phyloP scores from a whole-genome alignment of 1,140 invertebrate species.

The Nymphalis io region DNA sequence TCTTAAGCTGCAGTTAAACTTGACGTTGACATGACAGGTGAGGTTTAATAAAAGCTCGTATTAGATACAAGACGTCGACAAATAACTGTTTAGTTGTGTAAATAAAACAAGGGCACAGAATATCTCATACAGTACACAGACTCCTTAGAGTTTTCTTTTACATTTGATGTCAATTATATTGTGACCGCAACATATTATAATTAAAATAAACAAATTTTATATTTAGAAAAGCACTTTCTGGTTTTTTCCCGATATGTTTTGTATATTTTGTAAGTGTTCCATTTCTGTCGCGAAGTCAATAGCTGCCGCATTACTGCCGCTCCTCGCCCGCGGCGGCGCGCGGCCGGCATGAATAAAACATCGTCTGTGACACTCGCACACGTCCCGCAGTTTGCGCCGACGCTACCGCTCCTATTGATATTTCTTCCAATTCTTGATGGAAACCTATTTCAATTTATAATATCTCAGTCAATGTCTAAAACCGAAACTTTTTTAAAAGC shows the following conservation, averaged over 20 bases:
- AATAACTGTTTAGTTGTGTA: no score
- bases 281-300: neutral
- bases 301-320: neutral
- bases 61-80: no score
- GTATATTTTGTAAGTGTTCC: slow-evolving; percentile 3
- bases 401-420: neutral
- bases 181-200: no score
- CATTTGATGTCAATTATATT: no score
- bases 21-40: no score
- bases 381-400: neutral
- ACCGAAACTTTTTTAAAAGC: no score
- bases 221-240: neutral
- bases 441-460: slow-evolving; percentile 4
- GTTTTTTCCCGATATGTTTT: neutral
- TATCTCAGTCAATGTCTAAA: neutral
- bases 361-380: neutral
- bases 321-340: slow-evolving; percentile 3
- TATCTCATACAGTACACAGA: no score
- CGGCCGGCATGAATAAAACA: slow-evolving; percentile 8
- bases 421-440: neutral
- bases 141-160: no score
- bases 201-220: neutral
- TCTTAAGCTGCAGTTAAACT: no score
- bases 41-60: no score
- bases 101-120: no score